A percentile compares a stretch with the other conserved stretches of the same genome.
Evolutionary conservation across 2,113 vertebrate species (phyloP).

Genomic region (Forbesichthys agassizii): DNA sequence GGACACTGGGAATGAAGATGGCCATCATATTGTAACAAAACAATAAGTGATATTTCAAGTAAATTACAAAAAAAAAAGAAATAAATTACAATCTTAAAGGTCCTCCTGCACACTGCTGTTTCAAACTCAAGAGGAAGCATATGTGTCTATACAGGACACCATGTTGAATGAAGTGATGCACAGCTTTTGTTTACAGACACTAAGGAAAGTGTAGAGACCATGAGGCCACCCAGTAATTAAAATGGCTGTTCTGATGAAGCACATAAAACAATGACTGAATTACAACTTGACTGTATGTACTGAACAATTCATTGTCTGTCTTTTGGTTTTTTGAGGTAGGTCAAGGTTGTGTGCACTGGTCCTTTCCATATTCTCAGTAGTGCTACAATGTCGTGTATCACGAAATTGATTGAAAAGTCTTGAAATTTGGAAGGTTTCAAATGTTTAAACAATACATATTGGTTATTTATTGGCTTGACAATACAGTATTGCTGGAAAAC

Average conservation of each 20-base stretch:
- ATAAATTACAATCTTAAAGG: conserved; percentile 42
- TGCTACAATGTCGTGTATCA: conserved; percentile 58
- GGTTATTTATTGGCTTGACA: conserved; percentile 75
- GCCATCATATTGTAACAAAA: conserved; percentile 23
- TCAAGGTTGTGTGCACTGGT: conserved; percentile 20
- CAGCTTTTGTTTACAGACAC: background rate
- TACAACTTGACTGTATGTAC: background rate
- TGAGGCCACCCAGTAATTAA: conserved; percentile 30
- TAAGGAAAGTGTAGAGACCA: background rate
- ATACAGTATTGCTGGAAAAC: conserved; percentile 64
- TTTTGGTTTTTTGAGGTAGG: conserved; percentile 10
- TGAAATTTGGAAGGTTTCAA: conserved; percentile 47
- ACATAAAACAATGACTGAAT: conserved; percentile 8
- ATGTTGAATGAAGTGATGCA: background rate
- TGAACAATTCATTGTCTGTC: too few species aligned
- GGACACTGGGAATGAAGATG: conserved; percentile 35
- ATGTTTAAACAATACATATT: conserved; percentile 64
- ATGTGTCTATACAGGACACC: conserved; percentile 37
- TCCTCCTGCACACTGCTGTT: conserved; percentile 30
- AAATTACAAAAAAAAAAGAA: conserved; percentile 25
- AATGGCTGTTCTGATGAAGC: conserved; percentile 46
- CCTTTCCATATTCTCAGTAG: conserved; percentile 41
- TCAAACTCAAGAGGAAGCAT: conserved; percentile 41
- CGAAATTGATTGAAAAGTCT: conserved; percentile 45
- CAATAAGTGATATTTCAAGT: background rate